Evolutionary conservation across 2,797 vertebrate genomes (phyloP).

Genomic region (Huso huso): DNA sequence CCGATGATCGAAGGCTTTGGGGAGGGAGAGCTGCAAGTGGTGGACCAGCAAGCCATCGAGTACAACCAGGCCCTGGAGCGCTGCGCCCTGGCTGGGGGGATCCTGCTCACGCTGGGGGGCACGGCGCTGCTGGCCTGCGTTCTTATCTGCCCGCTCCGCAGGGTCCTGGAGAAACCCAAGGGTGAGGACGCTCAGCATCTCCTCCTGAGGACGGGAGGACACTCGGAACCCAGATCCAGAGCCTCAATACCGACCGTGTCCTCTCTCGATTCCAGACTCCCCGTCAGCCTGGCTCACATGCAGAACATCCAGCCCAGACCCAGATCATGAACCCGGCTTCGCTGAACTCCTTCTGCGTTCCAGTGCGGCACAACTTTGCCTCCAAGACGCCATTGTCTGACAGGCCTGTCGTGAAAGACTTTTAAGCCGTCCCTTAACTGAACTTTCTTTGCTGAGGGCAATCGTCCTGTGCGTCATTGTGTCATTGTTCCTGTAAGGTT

Average conservation of each 20-base stretch:
- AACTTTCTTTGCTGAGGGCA: too few species aligned
- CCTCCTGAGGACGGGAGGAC: too few species aligned
- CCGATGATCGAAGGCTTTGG: slow-evolving; percentile 42
- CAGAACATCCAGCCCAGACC: slow-evolving; percentile 33
- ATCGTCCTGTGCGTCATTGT: too few species aligned
- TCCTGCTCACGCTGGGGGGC: slow-evolving; percentile 20
- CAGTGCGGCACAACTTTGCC: too few species aligned
- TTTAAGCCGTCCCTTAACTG: too few species aligned
- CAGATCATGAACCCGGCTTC: slow-evolving; percentile 18
- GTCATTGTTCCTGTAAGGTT: too few species aligned
- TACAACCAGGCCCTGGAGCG: slow-evolving; percentile 38
- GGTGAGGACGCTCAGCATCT: slow-evolving; percentile 28
- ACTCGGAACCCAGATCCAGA: too few species aligned
- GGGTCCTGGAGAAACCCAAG: neutral
- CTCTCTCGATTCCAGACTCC: neutral
- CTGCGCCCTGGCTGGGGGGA: slow-evolving; percentile 36
- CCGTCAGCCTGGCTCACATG: slow-evolving; percentile 20
- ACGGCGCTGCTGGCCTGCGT: slow-evolving; percentile 29
- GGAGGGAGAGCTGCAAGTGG: slow-evolving; percentile 34
- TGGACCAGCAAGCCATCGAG: slow-evolving; percentile 34
- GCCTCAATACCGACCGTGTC: slow-evolving; percentile 6
- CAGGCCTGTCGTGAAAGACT: too few species aligned
- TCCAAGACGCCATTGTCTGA: too few species aligned
- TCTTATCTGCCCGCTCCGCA: slow-evolving; percentile 17
- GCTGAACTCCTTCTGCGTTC: too few species aligned